phyloP scores from a whole-genome alignment of 2,797 vertebrate species.

The Typhlichthys subterraneus region DNA sequence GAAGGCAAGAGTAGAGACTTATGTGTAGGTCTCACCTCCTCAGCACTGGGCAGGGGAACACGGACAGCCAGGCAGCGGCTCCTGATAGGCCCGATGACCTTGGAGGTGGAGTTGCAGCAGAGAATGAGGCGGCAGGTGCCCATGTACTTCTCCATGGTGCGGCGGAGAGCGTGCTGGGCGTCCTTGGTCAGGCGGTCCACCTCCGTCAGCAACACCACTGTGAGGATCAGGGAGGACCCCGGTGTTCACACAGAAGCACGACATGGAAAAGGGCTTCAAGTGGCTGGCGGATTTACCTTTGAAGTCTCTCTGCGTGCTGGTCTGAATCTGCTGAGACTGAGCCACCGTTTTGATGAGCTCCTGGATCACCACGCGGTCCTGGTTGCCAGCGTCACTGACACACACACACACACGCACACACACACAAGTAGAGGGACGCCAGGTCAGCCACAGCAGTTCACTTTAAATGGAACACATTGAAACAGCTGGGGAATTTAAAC shows the following conservation, averaged over 20 bases:
- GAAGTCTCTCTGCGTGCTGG: constrained; percentile 92
- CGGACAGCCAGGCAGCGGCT: constrained; percentile 93
- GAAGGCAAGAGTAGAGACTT: no score
- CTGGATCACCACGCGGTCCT: constrained; percentile 95
- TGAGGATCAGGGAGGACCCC: constrained; percentile 5
- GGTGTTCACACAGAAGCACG: no score
- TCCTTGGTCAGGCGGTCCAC: constrained; percentile 96
- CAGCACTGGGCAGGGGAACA: constrained; percentile 89
- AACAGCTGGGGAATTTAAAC: background rate
- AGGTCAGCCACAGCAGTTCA: background rate
- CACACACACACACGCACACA: no score
- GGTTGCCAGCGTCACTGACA: constrained; percentile 94
- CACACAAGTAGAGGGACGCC: background rate
- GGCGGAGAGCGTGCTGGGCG: constrained; percentile 93
- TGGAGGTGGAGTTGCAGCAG: constrained; percentile 94
- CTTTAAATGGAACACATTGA: no score
- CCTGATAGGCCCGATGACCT: constrained; percentile 92
- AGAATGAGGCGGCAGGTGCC: constrained; percentile 92
- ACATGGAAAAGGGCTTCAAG: background rate
- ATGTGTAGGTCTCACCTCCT: constrained; percentile 79
- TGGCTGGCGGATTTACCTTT: constrained; percentile 80
- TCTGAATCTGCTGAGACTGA: constrained; percentile 96
- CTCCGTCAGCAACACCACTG: constrained; percentile 95
- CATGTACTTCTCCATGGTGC: constrained; percentile 99
- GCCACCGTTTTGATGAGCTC: constrained; percentile 96